Base-by-base conservation (phyloP, 2,113 vertebrate species). In the Alces alces region DNA sequence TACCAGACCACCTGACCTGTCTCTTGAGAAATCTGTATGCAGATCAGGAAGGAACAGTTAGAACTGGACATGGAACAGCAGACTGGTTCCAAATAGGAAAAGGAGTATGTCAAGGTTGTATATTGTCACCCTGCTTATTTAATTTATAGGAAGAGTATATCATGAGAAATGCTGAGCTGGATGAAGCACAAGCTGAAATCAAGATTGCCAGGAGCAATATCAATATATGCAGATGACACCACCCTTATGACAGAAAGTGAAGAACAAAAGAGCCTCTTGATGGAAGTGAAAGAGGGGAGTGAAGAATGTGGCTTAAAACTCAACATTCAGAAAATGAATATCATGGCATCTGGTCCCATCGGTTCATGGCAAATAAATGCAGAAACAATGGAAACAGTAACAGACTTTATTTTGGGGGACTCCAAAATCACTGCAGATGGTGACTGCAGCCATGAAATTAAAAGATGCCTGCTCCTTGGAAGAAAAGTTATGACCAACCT, bases 101-200 rank as follows among this genome's bases (percentile, higher is more conserved):
- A n/a, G 61, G 33, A 66, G 33, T n/a, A n/a, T 8, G 2, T 66
- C 4, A 66, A 66, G 33, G 33, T 33, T 66, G 16, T 66, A n/a
- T n/a, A 19, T 5, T 10, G 33, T 66, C 61, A 66, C 9, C 33
- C 7, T 66, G 8, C 7, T 66, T 66, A n/a, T 66, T n/a, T 66
- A 66, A 66, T 9, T 66, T 15, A 52, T 52, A 52, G 3, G 14
- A 1, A 52, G 50, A 52, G 50, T 52, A 52, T 1, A 52, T 16
- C 16, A 19, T 66, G 61, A n/a, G 33, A n/a, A 66, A 66, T 0
- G 0, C 16, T 66, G 0, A 1, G 61, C 61, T 66, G 61, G 33
- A 66, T 2, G 61, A 66, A 66, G 4, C 33, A 66, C 4, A 66
- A 66, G 16, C 61, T n/a, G 16, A 4, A 66, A 19, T 66, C 16